A percentile compares a stretch with the other conserved stretches of the same genome.
phyloP scores from a whole-genome alignment of 2,888 invertebrate species.

The Troides oblongomaculatus region DNA sequence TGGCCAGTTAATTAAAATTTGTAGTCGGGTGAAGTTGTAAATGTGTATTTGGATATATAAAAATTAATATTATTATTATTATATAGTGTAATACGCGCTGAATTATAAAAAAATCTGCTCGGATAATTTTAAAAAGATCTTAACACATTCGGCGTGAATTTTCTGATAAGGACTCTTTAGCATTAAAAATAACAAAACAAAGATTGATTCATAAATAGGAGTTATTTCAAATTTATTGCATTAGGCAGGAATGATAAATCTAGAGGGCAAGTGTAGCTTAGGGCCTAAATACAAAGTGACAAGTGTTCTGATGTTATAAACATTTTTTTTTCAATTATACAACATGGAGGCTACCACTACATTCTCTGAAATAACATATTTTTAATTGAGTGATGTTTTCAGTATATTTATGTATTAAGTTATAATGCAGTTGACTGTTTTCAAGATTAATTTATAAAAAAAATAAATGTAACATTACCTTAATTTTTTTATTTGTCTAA shows the following conservation, averaged over 20 bases:
- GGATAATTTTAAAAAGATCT: slow-evolving; percentile 16
- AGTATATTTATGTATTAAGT: background rate
- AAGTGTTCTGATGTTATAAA: slow-evolving; percentile 13
- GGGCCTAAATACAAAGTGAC: slow-evolving; percentile 45
- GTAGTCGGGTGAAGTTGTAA: slow-evolving; percentile 52
- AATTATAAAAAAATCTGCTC: slow-evolving; percentile 26
- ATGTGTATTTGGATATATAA: slow-evolving; percentile 58
- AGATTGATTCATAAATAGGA: slow-evolving; percentile 24
- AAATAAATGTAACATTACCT: background rate
- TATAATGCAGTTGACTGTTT: background rate
- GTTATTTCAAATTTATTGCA: slow-evolving; percentile 54
- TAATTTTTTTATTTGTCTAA: background rate
- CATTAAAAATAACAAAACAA: slow-evolving; percentile 9
- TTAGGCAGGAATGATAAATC: slow-evolving; percentile 48
- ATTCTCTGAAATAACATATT: background rate
- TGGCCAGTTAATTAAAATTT: slow-evolving; percentile 59
- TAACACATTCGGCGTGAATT: slow-evolving; percentile 17
- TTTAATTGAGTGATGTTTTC: background rate
- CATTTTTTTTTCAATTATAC: background rate
- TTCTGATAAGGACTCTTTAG: slow-evolving; percentile 2
- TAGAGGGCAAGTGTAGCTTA: slow-evolving; percentile 51
- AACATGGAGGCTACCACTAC: slow-evolving; percentile 20
- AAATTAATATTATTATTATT: slow-evolving; percentile 35
- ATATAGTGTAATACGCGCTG: slow-evolving; percentile 19
- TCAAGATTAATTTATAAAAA: slow-evolving; percentile 2